Percentiles rank a stretch among this genome's conserved stretches.
Evolutionary conservation across 1,140 invertebrate species (phyloP).

Genomic region (Scaptomyza pallida): DNA sequence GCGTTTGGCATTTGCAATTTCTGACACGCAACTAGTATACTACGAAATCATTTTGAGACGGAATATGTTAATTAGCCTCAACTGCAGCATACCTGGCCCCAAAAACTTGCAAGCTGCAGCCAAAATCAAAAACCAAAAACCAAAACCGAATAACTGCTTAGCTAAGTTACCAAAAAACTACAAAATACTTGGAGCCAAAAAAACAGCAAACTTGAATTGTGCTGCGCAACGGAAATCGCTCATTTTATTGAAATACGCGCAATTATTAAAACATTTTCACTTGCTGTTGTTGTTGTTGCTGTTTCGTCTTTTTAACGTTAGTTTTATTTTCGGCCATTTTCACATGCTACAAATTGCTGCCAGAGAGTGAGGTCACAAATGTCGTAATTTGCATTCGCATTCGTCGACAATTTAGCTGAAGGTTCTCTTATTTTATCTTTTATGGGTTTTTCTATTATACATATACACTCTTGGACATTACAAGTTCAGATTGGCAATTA

Average conservation of each 20-base stretch:
- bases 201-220: slow-evolving; percentile 53
- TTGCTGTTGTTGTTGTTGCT: slow-evolving; percentile 30
- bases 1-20: slow-evolving; percentile 79
- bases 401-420: slow-evolving; percentile 26
- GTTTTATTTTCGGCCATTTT: slow-evolving; percentile 45
- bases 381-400: slow-evolving; percentile 61
- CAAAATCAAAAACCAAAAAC: slow-evolving; percentile 34
- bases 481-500: slow-evolving; percentile 73
- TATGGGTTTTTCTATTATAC: slow-evolving; percentile 35
- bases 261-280: slow-evolving; percentile 83
- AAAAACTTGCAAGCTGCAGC: slow-evolving; percentile 41
- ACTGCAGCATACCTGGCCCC: slow-evolving; percentile 15
- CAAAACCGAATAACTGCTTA: slow-evolving; percentile 14
- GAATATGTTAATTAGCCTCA: slow-evolving; percentile 74
- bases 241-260: slow-evolving; percentile 73
- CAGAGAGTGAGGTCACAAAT: slow-evolving; percentile 60
- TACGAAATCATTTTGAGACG: slow-evolving; percentile 65
- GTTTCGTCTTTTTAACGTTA: slow-evolving; percentile 18
- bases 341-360: slow-evolving; percentile 71
- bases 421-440: slow-evolving; percentile 40
- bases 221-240: slow-evolving; percentile 75
- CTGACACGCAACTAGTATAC: slow-evolving; percentile 78
- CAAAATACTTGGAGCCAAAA: slow-evolving; percentile 35
- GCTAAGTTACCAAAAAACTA: slow-evolving; percentile 22
- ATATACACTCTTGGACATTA: slow-evolving; percentile 42